Percentiles rank a stretch among this genome's conserved stretches.
phyloP scores from a whole-genome alignment of 2,797 vertebrate species.

The Lagorchestes hirsutus region DNA sequence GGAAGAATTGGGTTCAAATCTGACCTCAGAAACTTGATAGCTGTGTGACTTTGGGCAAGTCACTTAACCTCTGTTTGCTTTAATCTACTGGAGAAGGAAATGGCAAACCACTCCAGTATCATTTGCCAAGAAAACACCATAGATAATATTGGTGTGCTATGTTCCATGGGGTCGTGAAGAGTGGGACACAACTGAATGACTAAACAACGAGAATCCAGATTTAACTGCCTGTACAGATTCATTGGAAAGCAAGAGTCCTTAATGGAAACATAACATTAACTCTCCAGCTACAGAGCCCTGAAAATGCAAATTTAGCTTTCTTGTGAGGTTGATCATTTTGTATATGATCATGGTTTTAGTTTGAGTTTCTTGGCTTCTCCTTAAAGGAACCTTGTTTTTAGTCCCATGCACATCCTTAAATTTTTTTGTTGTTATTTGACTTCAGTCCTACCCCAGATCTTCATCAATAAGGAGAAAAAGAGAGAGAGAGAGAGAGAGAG shows the following conservation, averaged over 20 bases:
- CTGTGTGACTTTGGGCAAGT: too few relatives aligned
- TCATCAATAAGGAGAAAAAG: not conserved
- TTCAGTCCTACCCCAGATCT: not conserved
- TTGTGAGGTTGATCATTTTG: not conserved
- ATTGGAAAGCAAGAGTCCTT: not conserved
- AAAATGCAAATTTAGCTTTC: not conserved
- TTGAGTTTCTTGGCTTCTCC: not conserved
- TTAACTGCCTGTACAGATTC: not conserved
- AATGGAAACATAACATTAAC: not conserved
- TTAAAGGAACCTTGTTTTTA: not conserved
- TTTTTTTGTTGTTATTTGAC: not conserved
- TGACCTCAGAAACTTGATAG: too few relatives aligned
- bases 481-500: too few relatives aligned
- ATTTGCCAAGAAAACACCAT: not conserved
- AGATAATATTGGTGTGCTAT: not conserved
- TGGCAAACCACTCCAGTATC: not conserved
- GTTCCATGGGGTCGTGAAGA: not conserved
- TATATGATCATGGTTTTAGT: not conserved
- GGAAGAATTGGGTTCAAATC: too few relatives aligned
- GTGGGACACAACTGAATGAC: not conserved
- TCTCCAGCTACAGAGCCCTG: not conserved
- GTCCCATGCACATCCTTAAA: not conserved
- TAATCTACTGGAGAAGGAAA: too few relatives aligned
- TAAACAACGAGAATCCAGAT: not conserved
- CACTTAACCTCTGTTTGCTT: too few relatives aligned